These are phyloP conservation scores for Indri indri DNA, from an alignment of 2,113 vertebrate genomes.

Conservation along the genomic window DNA sequence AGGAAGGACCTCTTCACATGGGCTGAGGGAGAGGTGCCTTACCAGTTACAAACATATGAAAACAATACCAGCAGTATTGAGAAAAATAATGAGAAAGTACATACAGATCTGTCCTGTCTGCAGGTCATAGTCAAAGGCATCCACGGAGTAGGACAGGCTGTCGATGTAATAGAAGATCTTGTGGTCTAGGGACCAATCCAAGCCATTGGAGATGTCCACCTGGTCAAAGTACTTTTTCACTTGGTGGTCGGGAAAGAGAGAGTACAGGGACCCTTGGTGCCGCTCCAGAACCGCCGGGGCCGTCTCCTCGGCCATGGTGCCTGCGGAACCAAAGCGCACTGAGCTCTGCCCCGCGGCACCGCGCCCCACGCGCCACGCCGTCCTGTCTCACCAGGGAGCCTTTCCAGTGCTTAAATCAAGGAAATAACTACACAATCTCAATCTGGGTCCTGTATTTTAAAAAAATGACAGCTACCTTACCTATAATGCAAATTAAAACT, in stretches of 20 bases:
- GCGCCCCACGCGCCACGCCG: too few species aligned
- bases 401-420: background rate
- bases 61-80: background rate
- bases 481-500: constrained; percentile 2
- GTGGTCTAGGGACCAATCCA: constrained; percentile 96
- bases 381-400: background rate
- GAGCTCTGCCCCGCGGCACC: background rate
- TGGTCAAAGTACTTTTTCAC: constrained; percentile 90
- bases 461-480: background rate
- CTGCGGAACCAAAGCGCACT: constrained; percentile 71
- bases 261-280: constrained; percentile 88
- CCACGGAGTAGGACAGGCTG: constrained; percentile 90
- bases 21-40: background rate
- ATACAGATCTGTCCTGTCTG: constrained; percentile 89
- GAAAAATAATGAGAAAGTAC: constrained; percentile 60
- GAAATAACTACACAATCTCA: background rate
- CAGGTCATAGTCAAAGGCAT: constrained; percentile 94
- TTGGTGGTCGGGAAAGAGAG: constrained; percentile 83
- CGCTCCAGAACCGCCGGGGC: constrained; percentile 87
- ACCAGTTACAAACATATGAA: background rate
- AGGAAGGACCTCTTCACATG: background rate
- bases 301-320: constrained; percentile 90
- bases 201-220: constrained; percentile 95
- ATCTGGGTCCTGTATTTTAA: background rate
- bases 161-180: constrained; percentile 95